Evolutionary conservation across 2,888 invertebrate genomes (phyloP), one percentile per base, ranked within the genome.

Genomic region (Palloptera scutellata): DNA sequence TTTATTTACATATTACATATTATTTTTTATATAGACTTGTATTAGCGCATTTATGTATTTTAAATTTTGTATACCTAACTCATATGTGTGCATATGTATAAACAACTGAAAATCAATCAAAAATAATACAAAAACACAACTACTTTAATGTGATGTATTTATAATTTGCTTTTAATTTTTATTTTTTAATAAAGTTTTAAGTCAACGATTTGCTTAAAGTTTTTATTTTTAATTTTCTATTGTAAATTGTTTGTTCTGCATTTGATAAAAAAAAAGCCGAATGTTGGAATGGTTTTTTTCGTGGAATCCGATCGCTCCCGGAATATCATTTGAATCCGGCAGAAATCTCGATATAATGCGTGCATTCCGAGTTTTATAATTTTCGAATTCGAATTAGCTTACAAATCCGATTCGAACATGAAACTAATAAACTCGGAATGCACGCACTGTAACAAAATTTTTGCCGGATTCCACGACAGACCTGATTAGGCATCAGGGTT

Each of bases 61-160:
- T 43, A n/a, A 42, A 13, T 17, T 42, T 10, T 12, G 20, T 48
- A 58, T 17, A 20, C 12, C 9, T 43, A 43, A 43, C 20, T 15
- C n/a, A 51, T 15, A 4, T 40, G 17, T 48, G 30, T 48, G 8
- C 15, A 48, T 48, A 43, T 43, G 12, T 43, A 43, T 43, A 42
- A 58, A 64, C 41, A 19, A 41, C 13, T 59, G 45, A 53, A 64
- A 48, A 42, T 52, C 12, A 64, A 64, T 52, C 30, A 43, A 64
- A 52, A 64, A 12, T 20, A 20, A 12, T 57, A 19, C 20, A 20
- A 62, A 20, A n/a, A 30, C 53, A 62, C 4, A 45, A 52, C 61
- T 53, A 53, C 52, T 64, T 64, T 59, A 64, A 64, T 64, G 64
- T 64, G 64, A 64, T 64, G 64, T 64, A 64, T 41, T 64, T 58